These are phyloP conservation scores for Phyto melanocephala DNA, from an alignment of 2,888 invertebrate genomes.

Conservation along the genomic window DNA sequence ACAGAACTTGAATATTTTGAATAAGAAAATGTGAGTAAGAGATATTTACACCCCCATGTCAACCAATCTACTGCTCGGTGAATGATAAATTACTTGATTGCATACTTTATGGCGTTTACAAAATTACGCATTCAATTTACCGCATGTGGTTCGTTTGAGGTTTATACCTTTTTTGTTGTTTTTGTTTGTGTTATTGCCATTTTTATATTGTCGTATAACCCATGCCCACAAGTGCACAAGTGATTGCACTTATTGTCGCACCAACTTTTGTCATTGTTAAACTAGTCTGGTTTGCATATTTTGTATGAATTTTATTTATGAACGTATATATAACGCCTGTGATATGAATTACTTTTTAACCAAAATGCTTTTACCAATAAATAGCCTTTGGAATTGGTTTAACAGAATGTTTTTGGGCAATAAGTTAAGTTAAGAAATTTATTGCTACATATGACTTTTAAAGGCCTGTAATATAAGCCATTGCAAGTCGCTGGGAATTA, in stretches of 20 bases:
- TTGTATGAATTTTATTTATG: slow-evolving; percentile 33
- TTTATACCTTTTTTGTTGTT: slow-evolving; percentile 4
- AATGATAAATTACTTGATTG: slow-evolving; percentile 65
- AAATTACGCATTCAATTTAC: slow-evolving; percentile 65
- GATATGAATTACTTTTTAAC: slow-evolving; percentile 10
- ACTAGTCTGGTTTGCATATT: slow-evolving; percentile 27
- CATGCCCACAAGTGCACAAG: slow-evolving; percentile 10
- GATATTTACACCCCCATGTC: not conserved
- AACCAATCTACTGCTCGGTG: not conserved
- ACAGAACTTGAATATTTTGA: slow-evolving; percentile 66
- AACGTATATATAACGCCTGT: slow-evolving; percentile 6
- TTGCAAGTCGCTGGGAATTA: slow-evolving; percentile 53
- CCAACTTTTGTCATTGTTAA: slow-evolving; percentile 31
- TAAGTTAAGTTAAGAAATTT: slow-evolving; percentile 59
- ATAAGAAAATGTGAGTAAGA: slow-evolving; percentile 69
- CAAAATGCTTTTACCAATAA: slow-evolving; percentile 40
- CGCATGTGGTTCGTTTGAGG: slow-evolving; percentile 48
- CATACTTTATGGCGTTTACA: slow-evolving; percentile 69
- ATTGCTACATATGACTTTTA: slow-evolving; percentile 57
- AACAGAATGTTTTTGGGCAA: slow-evolving; percentile 45
- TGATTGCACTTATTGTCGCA: slow-evolving; percentile 47
- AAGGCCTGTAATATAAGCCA: slow-evolving; percentile 52
- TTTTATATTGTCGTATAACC: slow-evolving; percentile 12
- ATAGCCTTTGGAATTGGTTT: slow-evolving; percentile 49
- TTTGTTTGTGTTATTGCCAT: not conserved